A percentile compares a stretch with the other conserved stretches of the same genome.
Conservation (phyloP, 2,113 vertebrate genomes). For the Monopterus albus region DNA sequence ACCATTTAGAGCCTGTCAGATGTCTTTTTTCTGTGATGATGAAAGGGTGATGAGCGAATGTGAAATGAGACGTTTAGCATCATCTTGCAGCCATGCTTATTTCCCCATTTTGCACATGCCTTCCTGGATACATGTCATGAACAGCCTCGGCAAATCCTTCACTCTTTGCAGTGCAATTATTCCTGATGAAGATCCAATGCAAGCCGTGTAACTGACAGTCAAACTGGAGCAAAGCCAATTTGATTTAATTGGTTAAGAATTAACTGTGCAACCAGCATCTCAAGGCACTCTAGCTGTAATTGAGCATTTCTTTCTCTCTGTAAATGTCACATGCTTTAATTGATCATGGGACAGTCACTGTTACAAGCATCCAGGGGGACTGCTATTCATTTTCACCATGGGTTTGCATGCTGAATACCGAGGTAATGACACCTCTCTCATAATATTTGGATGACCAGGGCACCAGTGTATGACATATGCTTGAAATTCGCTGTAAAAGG, state of each 20-base stretch:
- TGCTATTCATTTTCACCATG: slow-evolving; percentile 4
- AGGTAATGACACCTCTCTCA: slow-evolving; percentile 5
- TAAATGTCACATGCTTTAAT: slow-evolving; percentile 12
- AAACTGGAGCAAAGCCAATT: slow-evolving; percentile 52
- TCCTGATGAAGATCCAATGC: slow-evolving; percentile 63
- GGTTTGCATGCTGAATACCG: not conserved
- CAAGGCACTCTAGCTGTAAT: slow-evolving; percentile 32
- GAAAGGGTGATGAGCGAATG: slow-evolving; percentile 14
- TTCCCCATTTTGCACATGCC: no score
- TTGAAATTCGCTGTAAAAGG: slow-evolving; percentile 31
- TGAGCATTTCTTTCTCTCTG: slow-evolving; percentile 31
- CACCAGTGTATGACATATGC: slow-evolving; percentile 28
- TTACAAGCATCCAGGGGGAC: slow-evolving; percentile 1
- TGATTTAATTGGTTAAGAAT: slow-evolving; percentile 50
- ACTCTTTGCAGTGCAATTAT: slow-evolving; percentile 57
- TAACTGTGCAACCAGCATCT: slow-evolving; percentile 53
- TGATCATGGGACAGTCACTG: slow-evolving; percentile 15
- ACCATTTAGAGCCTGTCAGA: slow-evolving; percentile 49
- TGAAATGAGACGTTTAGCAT: slow-evolving; percentile 52
- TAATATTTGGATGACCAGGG: slow-evolving; percentile 8
- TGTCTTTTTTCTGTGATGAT: slow-evolving; percentile 30
- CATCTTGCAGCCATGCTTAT: slow-evolving; percentile 45
- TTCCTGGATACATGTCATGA: no score
- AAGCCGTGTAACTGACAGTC: slow-evolving; percentile 56
- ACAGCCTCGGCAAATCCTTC: slow-evolving; percentile 49